Evolutionary conservation across 2,888 invertebrate species (phyloP), one percentile per base, ranked within the genome.

Genomic region (Cephus rjabovi): DNA sequence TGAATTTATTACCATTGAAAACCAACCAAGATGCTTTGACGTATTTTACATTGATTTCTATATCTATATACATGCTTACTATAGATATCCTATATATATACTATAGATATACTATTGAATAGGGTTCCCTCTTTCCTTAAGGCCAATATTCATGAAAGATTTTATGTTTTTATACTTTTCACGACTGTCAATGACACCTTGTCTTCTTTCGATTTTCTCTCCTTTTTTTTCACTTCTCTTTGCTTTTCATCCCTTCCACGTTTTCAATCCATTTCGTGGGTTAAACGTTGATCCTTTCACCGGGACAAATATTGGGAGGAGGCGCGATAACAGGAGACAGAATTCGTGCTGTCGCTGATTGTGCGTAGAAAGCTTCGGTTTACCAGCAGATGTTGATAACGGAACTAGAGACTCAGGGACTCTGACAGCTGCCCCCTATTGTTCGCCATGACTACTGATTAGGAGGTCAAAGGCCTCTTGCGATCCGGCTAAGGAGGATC

Each of bases 311-410:
- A 87, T 87, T 86, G 85, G 81, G 83, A 86, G 82, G 81, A 81
- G 76, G 75, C 56, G 76, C 80, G 87, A 87, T 85, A 86, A 87
- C 83, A 78, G 79, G 79, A 81, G 83, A 85, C 83, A 81, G 82
- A 83, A 85, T 85, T 85, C 81, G 79, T 81, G 80, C 82, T 83
- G 86, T 82, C 83, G 81, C 83, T 83, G 83, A 86, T 83, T 86
- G 83, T 79, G 82, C 79, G 76, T 75, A 34, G 71, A 68, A 68
- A 81, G 79, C 81, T 81, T 78, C 75, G 84, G 84, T 88, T 85
- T 88, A 86, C 88, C 31, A 84, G 85, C 88, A 88, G 88, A 88
- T 88, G 88, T 85, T 89, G 88, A 89, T 89, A 88, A 89, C 82
- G 83, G 81, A 56, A 33, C 34, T 74, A 74, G 12, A 34, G 74